Conservation (phyloP, 35 echinoderm and acorn worm genomes). For the Heliocidaris tuberculata region DNA sequence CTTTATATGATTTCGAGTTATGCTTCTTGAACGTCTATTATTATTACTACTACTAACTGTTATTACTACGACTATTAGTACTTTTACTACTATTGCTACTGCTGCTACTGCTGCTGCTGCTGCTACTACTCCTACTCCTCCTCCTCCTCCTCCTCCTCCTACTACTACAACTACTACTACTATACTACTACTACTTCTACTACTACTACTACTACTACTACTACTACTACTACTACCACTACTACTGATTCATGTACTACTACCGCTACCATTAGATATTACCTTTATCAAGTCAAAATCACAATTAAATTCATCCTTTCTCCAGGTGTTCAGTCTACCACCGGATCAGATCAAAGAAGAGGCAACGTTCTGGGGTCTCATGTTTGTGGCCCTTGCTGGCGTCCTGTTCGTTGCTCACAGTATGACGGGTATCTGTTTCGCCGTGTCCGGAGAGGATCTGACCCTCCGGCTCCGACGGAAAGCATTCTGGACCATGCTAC, state of each 20-base stretch:
- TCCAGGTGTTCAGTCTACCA: constrained; percentile 20
- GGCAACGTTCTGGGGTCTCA: constrained; percentile 60
- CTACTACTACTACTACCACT: not conserved
- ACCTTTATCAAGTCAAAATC: not conserved
- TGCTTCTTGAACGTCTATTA: too few relatives aligned
- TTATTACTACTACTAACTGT: too few relatives aligned
- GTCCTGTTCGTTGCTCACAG: not conserved
- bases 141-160: too few relatives aligned
- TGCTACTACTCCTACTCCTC: too few relatives aligned
- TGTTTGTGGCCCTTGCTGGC: constrained; percentile 60
- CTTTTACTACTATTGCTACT: too few relatives aligned
- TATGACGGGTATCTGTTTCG: constrained; percentile 69
- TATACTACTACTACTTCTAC: too few relatives aligned
- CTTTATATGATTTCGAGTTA: too few relatives aligned
- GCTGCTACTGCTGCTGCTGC: too few relatives aligned
- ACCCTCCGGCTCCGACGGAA: constrained; percentile 61
- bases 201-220: too few relatives aligned
- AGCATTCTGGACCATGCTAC: constrained; percentile 79
- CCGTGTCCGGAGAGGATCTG: constrained; percentile 80
- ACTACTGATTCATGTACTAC: not conserved
- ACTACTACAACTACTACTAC: too few relatives aligned
- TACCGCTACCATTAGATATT: not conserved
- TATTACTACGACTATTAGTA: too few relatives aligned
- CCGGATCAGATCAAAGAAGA: constrained; percentile 55
- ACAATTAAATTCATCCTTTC: not conserved